Evolutionary conservation across 2,888 invertebrate species (phyloP), one percentile per base, ranked within the genome.

Genomic region (Hybos culiciformis): DNA sequence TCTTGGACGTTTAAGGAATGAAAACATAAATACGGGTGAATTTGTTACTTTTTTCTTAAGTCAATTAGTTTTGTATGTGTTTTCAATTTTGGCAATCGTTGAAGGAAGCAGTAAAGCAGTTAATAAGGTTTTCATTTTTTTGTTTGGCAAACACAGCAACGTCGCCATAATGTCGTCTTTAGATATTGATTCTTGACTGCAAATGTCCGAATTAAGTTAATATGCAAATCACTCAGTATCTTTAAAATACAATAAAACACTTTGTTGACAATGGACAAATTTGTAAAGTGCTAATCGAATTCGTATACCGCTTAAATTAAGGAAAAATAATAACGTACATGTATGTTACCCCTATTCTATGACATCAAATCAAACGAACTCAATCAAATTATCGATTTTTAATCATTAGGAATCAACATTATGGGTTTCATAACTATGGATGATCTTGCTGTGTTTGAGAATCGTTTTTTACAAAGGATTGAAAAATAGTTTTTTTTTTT

Each of bases 1-100:
- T 8, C 44, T 66, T 41, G 63, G 63, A 20, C 61, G 62, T 48
- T 58, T 60, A 37, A 52, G 61, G 3, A 65, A 62, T 40, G 59
- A 60, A 42, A 62, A 63, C 51, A 63, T 65, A 46, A 63, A 62
- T 29, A 62, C 62, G 0, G 58, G 56, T 3, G 64, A 64, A 42
- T 67, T 66, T 45, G 60, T 67, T 0, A 61, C 61, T 4, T 66
- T 66, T 46, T 66, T 67, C 47, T 62, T 61, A 1, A 64, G 63
- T 41, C 66, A 66, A 53, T 62, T 65, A 59, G 57, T 62, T 39
- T 46, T 66, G 38, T 63, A 67, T 48, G 43, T 63, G 23, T 58
- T 65, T 41, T 63, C 62, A 8, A 60, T 66, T 9, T 55, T 64
- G n/a, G 62, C 62, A 8, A 64, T 66, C 45, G 65, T 67, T 9